A percentile compares a stretch with the other conserved stretches of the same genome.
Evolutionary conservation across 1,140 invertebrate species (phyloP).

Genomic region (Diorhabda carinulata): DNA sequence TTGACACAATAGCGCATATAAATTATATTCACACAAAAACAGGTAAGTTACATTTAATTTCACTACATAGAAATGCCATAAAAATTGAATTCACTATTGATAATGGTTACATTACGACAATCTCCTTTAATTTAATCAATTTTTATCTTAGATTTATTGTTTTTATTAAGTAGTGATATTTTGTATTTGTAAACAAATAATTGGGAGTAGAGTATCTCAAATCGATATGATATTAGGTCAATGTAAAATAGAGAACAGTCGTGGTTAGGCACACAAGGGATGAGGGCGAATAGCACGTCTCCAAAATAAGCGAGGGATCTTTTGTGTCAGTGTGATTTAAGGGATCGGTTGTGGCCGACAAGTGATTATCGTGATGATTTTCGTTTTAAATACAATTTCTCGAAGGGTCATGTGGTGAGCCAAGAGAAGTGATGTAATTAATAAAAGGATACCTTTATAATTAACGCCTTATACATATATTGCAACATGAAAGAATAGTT

Average conservation of each 20-base stretch:
- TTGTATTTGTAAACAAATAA: neutral
- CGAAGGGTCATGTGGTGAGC: neutral
- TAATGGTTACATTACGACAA: neutral
- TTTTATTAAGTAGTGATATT: neutral
- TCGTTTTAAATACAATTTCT: neutral
- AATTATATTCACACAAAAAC: constrained; percentile 17
- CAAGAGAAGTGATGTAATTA: neutral
- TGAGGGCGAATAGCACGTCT: neutral
- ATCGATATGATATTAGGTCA: constrained; percentile 21
- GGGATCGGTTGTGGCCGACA: neutral
- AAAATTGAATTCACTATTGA: neutral
- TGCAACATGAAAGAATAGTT: no score
- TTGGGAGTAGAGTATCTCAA: constrained; percentile 7
- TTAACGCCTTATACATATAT: no score
- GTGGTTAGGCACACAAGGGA: constrained; percentile 4
- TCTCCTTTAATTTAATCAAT: no score
- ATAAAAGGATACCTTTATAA: neutral
- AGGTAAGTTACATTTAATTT: constrained; percentile 13
- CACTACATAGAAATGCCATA: neutral
- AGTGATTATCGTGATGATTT: neutral
- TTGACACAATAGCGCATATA: constrained; percentile 12
- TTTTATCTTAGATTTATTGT: no score
- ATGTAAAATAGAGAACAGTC: constrained; percentile 7
- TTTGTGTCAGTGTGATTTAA: neutral
- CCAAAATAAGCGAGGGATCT: neutral